phyloP scores from a whole-genome alignment of 2,113 vertebrate species.

The Lagopus muta region DNA sequence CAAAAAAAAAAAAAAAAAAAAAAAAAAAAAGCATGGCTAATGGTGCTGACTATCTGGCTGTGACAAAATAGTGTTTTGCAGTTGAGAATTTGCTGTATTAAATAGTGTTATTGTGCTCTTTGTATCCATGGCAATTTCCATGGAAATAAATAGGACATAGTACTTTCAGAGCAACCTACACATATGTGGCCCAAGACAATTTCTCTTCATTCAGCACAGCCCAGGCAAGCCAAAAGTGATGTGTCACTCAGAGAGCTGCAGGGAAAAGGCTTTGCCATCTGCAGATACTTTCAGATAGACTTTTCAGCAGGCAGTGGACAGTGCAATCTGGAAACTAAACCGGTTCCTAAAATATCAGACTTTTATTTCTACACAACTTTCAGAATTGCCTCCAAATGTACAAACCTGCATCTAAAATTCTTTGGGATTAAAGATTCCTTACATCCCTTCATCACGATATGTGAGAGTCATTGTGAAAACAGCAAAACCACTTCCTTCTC shows the following conservation, averaged over 20 bases:
- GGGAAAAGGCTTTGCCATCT: not conserved
- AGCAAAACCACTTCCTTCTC: not conserved
- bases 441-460: rapidly evolving
- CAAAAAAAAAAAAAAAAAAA: no score
- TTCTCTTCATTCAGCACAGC: not conserved
- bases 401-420: not conserved
- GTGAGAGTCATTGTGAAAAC: not conserved
- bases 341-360: not conserved
- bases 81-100: no score
- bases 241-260: not conserved
- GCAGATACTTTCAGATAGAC: not conserved
- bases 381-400: not conserved
- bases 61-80: no score
- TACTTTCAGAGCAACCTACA: no score
- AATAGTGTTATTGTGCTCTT: no score
- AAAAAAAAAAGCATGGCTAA: no score
- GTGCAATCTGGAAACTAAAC: not conserved
- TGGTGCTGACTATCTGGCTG: no score
- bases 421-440: not conserved
- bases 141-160: no score
- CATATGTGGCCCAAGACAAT: not conserved
- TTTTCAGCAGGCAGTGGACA: not conserved
- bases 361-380: not conserved
- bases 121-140: no score
- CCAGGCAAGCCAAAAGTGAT: no score